These are phyloP conservation scores for Otus sunia DNA, from an alignment of 2,113 vertebrate species.

Conservation along the genomic window DNA sequence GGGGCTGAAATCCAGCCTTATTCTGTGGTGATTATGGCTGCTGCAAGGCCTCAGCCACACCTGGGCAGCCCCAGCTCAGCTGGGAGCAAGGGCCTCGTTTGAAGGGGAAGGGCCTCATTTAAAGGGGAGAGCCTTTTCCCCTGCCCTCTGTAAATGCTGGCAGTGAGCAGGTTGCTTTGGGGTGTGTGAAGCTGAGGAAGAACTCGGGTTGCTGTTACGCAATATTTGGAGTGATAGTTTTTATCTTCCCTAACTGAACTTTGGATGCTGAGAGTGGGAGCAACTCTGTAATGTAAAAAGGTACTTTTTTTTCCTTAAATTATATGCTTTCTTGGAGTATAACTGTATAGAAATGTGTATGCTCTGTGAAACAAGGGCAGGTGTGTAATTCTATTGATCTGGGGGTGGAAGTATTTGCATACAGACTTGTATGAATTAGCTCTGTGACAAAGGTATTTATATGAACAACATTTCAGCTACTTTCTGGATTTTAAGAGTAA, in stretches of 20 bases:
- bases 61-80: background rate
- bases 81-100: background rate
- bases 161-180: background rate
- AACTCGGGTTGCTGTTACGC: rapidly evolving
- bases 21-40: rapidly evolving
- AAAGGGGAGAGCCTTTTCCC: background rate
- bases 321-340: rapidly evolving
- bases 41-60: background rate
- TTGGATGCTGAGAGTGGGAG: background rate
- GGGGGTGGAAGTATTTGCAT: background rate
- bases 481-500: background rate
- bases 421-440: rapidly evolving
- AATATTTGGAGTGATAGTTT: rapidly evolving
- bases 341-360: rapidly evolving
- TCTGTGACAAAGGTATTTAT: background rate
- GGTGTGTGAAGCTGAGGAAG: too few species aligned
- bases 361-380: background rate
- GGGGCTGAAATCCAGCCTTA: background rate
- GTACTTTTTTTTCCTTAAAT: background rate
- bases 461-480: background rate
- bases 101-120: background rate
- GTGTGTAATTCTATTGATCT: background rate
- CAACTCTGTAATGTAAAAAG: background rate
- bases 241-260: rapidly evolving
- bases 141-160: rapidly evolving